Conservation (phyloP, 2,797 vertebrate genomes). For the Sphenopsis melanotis region DNA sequence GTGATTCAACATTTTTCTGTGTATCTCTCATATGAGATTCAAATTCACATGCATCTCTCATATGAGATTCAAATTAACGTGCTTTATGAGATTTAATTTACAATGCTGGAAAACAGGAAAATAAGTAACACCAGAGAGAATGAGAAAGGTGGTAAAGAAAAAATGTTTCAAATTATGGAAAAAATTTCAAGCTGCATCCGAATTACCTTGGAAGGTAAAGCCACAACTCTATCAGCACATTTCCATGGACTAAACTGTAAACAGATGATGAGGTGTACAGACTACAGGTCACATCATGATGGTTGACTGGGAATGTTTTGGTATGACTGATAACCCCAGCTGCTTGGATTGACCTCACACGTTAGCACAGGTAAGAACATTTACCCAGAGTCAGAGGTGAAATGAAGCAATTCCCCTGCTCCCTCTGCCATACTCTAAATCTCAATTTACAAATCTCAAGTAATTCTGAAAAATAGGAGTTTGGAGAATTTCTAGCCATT, state of each 20-base stretch:
- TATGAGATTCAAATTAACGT: background rate
- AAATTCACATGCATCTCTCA: background rate
- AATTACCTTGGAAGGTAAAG: background rate
- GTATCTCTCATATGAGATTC: background rate
- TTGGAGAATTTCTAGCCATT: background rate
- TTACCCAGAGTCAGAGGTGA: background rate
- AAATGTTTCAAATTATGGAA: background rate
- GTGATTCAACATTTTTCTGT: background rate
- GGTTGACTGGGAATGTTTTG: background rate
- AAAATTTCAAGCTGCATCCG: background rate
- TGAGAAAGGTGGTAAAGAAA: background rate
- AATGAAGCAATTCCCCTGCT: background rate
- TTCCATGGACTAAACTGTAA: background rate
- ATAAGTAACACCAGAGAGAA: background rate
- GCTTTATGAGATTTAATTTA: background rate
- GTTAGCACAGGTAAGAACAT: background rate
- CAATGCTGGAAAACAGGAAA: background rate
- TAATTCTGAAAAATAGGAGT: background rate
- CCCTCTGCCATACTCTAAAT: background rate
- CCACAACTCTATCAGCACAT: accelerated
- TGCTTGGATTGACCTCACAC: background rate
- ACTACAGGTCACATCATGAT: background rate
- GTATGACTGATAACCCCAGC: background rate
- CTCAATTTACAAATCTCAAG: background rate
- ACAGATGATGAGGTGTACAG: background rate